Conservation (phyloP, 2,797 vertebrate genomes). For the Parauchenoglanis ngamensis region DNA sequence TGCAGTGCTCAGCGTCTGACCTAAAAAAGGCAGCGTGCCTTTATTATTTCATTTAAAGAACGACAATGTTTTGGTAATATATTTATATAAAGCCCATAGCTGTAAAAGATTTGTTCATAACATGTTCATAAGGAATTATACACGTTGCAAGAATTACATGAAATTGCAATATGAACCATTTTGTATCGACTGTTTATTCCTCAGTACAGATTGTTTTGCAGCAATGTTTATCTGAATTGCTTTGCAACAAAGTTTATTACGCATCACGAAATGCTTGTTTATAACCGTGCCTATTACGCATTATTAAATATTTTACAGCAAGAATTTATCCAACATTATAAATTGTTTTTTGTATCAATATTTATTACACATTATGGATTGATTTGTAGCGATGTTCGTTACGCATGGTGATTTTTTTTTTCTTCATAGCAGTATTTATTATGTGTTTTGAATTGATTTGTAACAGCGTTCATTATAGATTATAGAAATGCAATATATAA, state of each 20-base stretch:
- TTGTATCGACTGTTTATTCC: neutral
- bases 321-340: neutral
- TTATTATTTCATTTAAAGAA: neutral
- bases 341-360: neutral
- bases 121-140: neutral
- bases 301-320: neutral
- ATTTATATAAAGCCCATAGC: neutral
- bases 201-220: neutral
- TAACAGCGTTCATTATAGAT: neutral
- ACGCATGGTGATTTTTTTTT: too few species aligned
- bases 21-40: neutral
- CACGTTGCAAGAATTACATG: neutral
- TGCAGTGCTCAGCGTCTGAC: too few species aligned
- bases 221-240: neutral
- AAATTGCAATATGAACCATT: neutral
- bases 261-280: neutral
- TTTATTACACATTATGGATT: neutral
- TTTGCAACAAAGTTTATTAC: neutral
- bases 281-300: neutral
- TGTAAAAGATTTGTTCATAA: neutral
- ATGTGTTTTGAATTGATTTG: neutral
- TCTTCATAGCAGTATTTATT: neutral
- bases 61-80: neutral
- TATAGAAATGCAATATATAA: neutral
- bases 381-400: neutral